phyloP scores from a whole-genome alignment of 2,113 vertebrate species.

The Chrysemys picta region DNA sequence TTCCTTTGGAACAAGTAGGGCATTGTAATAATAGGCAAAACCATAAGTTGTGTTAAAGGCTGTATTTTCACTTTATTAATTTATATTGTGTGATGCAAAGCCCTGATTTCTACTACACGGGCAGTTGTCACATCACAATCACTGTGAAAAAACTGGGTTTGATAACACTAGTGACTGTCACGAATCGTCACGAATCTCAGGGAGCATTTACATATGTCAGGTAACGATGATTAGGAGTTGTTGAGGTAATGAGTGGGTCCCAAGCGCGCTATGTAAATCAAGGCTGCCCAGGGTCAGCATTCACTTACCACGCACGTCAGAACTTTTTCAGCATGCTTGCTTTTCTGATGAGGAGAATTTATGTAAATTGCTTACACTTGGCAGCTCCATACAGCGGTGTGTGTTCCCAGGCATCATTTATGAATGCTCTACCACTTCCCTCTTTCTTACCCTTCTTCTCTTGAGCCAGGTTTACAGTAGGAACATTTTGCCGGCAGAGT shows the following conservation, averaged over 20 bases:
- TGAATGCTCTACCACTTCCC: neutral
- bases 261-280: slow-evolving; percentile 64
- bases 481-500: neutral
- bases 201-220: slow-evolving; percentile 4
- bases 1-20: slow-evolving; percentile 63
- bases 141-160: slow-evolving; percentile 5
- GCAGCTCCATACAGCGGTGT: neutral
- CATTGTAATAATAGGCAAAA: slow-evolving; percentile 71
- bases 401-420: neutral
- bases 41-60: slow-evolving; percentile 68
- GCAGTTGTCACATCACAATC: slow-evolving; percentile 58
- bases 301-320: slow-evolving; percentile 8
- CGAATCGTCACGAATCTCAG: neutral
- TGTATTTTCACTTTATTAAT: slow-evolving; percentile 65
- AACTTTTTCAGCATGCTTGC: slow-evolving; percentile 61
- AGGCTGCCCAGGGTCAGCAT: slow-evolving; percentile 43
- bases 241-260: slow-evolving; percentile 67
- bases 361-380: slow-evolving; percentile 14
- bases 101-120: slow-evolving; percentile 42
- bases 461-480: neutral
- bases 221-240: slow-evolving; percentile 18
- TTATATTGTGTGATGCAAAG: slow-evolving; percentile 55
- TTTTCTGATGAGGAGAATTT: slow-evolving; percentile 45
- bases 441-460: neutral
- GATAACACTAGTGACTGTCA: neutral